A percentile compares a stretch with the other conserved stretches of the same genome.
Evolutionary conservation across 2,113 vertebrate species (phyloP).

Genomic region (Argyrosomus japonicus): DNA sequence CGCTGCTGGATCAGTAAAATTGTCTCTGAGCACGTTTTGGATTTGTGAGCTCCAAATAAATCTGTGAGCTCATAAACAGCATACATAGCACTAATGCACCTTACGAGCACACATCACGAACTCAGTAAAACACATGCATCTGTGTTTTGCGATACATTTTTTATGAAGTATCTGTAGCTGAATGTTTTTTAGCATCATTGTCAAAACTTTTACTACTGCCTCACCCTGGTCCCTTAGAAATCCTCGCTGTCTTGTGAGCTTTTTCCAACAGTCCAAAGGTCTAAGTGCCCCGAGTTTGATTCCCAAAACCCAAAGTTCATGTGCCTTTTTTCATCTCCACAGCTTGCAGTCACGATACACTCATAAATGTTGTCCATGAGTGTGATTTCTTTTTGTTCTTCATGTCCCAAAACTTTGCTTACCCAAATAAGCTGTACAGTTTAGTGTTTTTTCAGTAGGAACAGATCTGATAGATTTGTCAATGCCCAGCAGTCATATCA

Average conservation of each 20-base stretch:
- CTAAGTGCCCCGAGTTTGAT: conserved; percentile 36
- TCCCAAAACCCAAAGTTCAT: conserved; percentile 42
- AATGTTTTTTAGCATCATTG: conserved; percentile 3
- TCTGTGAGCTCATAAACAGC: conserved; percentile 19
- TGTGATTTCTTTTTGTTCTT: conserved; percentile 24
- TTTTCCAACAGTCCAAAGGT: conserved; percentile 29
- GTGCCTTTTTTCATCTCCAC: conserved; percentile 7
- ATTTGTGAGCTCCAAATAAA: conserved; percentile 1
- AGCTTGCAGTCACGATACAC: conserved; percentile 13
- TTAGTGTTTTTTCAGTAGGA: conserved; percentile 28
- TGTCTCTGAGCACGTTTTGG: conserved; percentile 14
- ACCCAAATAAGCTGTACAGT: not conserved
- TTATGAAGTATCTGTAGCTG: not conserved
- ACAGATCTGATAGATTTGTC: conserved; percentile 47
- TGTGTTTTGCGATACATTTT: not conserved
- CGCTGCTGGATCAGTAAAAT: not conserved
- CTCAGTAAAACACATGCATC: conserved; percentile 28
- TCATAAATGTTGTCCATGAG: not conserved
- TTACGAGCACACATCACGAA: conserved; percentile 10
- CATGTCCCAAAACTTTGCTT: conserved; percentile 16
- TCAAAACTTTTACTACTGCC: not conserved
- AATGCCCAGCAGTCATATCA: conserved; percentile 8
- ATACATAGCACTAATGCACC: conserved; percentile 23
- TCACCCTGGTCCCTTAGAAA: conserved; percentile 40
- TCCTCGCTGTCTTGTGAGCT: not conserved